A percentile compares a stretch with the other conserved stretches of the same genome.
phyloP scores from a whole-genome alignment of 2,888 invertebrate genomes.

The Synergus itoensis region DNA sequence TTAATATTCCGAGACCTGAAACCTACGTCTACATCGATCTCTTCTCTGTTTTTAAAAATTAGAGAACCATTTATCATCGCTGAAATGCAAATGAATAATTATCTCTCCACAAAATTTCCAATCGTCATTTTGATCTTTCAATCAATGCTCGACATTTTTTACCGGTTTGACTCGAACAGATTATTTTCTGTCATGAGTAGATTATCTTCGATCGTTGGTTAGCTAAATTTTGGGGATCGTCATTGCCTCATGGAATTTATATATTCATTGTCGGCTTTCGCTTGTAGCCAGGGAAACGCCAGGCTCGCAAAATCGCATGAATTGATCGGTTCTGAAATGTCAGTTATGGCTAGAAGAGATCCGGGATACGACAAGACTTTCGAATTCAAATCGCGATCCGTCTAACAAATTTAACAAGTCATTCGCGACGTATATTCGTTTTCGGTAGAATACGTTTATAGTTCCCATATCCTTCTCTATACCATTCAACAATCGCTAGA shows the following conservation, averaged over 20 bases:
- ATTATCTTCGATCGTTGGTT: slow-evolving; percentile 30
- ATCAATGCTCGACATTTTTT: slow-evolving; percentile 35
- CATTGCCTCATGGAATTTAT: slow-evolving; percentile 18
- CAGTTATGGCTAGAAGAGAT: slow-evolving; percentile 29
- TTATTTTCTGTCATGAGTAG: slow-evolving; percentile 39
- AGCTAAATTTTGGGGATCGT: slow-evolving; percentile 36
- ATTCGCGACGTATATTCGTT: slow-evolving; percentile 21
- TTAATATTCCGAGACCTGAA: background rate
- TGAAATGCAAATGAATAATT: slow-evolving; percentile 35
- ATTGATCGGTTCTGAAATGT: slow-evolving; percentile 36
- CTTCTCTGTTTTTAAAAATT: slow-evolving; percentile 20
- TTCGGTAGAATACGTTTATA: background rate
- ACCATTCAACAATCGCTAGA: background rate
- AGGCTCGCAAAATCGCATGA: slow-evolving; percentile 21
- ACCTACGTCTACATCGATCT: background rate
- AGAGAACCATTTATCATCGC: slow-evolving; percentile 33
- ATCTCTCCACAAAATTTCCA: slow-evolving; percentile 20
- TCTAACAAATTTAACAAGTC: slow-evolving; percentile 20
- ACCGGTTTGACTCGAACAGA: slow-evolving; percentile 32
- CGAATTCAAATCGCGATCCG: slow-evolving; percentile 30
- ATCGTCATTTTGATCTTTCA: slow-evolving; percentile 39
- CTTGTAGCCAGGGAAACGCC: slow-evolving; percentile 21
- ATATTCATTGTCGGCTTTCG: slow-evolving; percentile 29
- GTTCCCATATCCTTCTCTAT: background rate
- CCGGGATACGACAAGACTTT: slow-evolving; percentile 28